Conservation (phyloP, 2,797 vertebrate genomes). For the Chelon labrosus region DNA sequence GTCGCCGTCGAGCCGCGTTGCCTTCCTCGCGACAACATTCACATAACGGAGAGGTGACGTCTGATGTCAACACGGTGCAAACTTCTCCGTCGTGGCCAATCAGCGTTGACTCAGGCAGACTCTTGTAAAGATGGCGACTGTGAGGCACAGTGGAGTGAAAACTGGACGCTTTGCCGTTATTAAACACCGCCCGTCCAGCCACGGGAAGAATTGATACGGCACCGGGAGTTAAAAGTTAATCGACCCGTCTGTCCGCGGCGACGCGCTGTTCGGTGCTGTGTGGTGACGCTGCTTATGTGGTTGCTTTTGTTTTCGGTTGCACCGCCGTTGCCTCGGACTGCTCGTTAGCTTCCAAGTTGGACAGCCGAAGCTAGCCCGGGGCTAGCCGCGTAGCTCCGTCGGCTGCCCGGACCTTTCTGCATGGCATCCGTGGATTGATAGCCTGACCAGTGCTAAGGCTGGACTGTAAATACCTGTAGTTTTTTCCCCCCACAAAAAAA, state of each 20-base stretch:
- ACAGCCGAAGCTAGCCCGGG: constrained; percentile 66
- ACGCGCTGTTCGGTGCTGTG: neutral
- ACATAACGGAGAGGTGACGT: constrained; percentile 68
- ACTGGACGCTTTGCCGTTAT: constrained; percentile 56
- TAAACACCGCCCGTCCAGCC: constrained; percentile 57
- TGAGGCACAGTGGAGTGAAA: constrained; percentile 53
- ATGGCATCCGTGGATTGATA: constrained; percentile 47
- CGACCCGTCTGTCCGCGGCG: constrained; percentile 7
- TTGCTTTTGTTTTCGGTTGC: constrained; percentile 55
- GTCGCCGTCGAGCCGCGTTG: constrained; percentile 33
- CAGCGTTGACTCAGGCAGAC: constrained; percentile 61
- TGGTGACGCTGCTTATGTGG: neutral
- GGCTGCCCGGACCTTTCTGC: constrained; percentile 42
- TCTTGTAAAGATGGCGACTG: constrained; percentile 85
- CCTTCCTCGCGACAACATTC: neutral
- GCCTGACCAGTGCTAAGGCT: constrained; percentile 5
- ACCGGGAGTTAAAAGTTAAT: constrained; percentile 10
- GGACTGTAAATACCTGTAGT: neutral
- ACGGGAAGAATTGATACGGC: constrained; percentile 31
- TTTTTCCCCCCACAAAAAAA: constrained; percentile 5
- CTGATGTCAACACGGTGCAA: constrained; percentile 73
- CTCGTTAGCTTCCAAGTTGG: constrained; percentile 74
- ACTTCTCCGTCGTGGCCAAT: constrained; percentile 68
- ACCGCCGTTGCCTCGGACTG: constrained; percentile 43
- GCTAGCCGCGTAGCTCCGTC: constrained; percentile 67